phyloP scores from a whole-genome alignment of 1,140 invertebrate genomes.

The Hormaphis cornu region DNA sequence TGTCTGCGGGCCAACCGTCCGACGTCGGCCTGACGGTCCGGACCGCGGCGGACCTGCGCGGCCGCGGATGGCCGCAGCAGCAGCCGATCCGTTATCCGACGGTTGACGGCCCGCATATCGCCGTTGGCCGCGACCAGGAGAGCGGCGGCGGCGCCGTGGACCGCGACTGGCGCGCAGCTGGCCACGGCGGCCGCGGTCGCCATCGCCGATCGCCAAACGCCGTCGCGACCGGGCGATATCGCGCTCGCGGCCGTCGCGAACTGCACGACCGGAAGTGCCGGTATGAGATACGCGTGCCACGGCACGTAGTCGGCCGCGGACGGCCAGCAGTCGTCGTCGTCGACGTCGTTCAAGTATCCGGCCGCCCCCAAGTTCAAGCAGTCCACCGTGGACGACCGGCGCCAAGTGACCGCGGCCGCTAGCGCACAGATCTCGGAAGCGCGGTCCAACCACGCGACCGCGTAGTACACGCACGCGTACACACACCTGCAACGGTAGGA shows the following conservation, averaged over 20 bases:
- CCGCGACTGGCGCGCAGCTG: not conserved
- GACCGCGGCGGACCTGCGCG: no score
- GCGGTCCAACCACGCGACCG: constrained; percentile 1
- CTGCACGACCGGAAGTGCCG: not conserved
- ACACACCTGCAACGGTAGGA: no score
- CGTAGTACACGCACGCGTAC: constrained; percentile 22
- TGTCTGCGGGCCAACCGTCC: not conserved
- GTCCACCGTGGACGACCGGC: not conserved
- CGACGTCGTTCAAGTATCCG: not conserved
- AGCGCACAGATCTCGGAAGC: not conserved
- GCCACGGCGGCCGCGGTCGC: not conserved
- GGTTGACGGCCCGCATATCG: constrained; percentile 2
- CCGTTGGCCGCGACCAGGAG: not conserved
- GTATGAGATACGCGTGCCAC: not conserved
- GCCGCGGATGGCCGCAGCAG: not conserved
- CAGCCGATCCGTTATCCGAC: not conserved
- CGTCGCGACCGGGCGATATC: not conserved
- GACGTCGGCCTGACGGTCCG: not conserved
- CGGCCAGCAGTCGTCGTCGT: not conserved
- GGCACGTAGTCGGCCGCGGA: not conserved
- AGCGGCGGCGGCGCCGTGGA: not conserved
- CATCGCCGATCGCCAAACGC: not conserved
- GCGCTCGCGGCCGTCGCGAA: not conserved
- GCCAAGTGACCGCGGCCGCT: not conserved
- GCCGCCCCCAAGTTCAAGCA: not conserved